Evolutionary conservation across 2,888 invertebrate species (phyloP).

Genomic region (Linhomoeus sp.): DNA sequence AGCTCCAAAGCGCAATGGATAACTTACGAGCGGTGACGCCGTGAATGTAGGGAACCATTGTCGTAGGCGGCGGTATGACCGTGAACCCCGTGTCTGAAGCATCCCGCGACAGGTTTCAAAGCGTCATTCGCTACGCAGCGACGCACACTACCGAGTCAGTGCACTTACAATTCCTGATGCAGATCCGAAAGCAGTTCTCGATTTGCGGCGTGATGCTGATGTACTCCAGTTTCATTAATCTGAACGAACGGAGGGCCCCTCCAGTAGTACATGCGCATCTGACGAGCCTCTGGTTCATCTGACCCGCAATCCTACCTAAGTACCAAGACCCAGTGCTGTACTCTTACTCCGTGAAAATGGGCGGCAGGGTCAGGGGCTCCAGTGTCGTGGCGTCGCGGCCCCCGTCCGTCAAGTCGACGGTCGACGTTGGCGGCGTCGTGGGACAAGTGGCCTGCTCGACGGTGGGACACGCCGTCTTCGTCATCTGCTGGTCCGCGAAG

Average conservation of each 20-base stretch:
- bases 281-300: too few relatives aligned
- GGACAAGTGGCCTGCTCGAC: conserved; percentile 8
- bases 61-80: conserved; percentile 8
- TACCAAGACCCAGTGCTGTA: too few relatives aligned
- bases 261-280: too few relatives aligned
- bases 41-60: conserved; percentile 22
- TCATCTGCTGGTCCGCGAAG: conserved; percentile 12
- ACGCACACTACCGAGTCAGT: not conserved
- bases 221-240: conserved; percentile 1
- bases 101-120: not conserved
- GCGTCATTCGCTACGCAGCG: not conserved
- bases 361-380: too few relatives aligned
- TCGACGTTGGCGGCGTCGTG: too few relatives aligned
- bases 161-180: conserved; percentile 14
- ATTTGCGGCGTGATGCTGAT: conserved; percentile 3
- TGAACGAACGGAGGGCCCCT: too few relatives aligned
- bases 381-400: too few relatives aligned
- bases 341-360: too few relatives aligned
- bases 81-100: conserved; percentile 7
- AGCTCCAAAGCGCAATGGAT: too few relatives aligned
- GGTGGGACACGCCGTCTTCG: conserved; percentile 11
- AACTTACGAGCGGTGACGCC: conserved; percentile 23
- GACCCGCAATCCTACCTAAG: too few relatives aligned
- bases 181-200: conserved; percentile 20
- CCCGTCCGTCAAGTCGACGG: too few relatives aligned